Base-by-base conservation (phyloP, 1,140 invertebrate species). In the Mylabris phalerata region DNA sequence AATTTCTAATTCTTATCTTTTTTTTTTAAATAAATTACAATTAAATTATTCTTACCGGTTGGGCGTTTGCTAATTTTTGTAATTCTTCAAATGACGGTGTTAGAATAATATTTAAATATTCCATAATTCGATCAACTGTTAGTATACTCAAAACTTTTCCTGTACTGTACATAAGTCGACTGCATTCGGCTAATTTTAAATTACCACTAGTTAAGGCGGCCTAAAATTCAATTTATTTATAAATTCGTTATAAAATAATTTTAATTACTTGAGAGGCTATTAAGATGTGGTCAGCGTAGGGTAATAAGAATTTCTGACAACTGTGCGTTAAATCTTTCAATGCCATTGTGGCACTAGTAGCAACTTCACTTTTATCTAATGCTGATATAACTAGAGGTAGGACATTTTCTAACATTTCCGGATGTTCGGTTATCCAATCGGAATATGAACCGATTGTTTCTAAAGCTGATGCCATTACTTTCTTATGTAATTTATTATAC, bases 261-360 rank as follows among this genome's bases (percentile, higher is more conserved):
- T 19, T 19, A 19, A 19, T 19, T 19, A 19, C 67, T 74, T 84
- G 81, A 64, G 83, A 78, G 13, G 85, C 80, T 42, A 79, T 71
- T 1, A 91, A 75, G 46, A 92, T 82, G 55, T 85, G 81, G 50
- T 81, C 81, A 0, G 88, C 86, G 63, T 86, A 87, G 0, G 88
- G 86, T 44, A 80, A 77, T 24, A 95, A 76, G 67, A 84, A 80
- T 4, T 80, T 70, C 56, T 82, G 80, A 70, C 91, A 93, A 69
- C 93, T 90, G 13, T 84, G 76, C 2, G 87, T 85, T 24, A 95
- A 81, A 64, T 94, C 92, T 69, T 92, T 92, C 1, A 95, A 76
- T 3, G 93, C 91, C 73, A 94, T 83, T 9, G 92, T 93, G 0
- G 92, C 90, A 50, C 84, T 79, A 2, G 83, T 80, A 1, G 88